Conservation (phyloP, 37 sponge, comb jelly and placozoan genomes). For the Spongilla lacustris region DNA sequence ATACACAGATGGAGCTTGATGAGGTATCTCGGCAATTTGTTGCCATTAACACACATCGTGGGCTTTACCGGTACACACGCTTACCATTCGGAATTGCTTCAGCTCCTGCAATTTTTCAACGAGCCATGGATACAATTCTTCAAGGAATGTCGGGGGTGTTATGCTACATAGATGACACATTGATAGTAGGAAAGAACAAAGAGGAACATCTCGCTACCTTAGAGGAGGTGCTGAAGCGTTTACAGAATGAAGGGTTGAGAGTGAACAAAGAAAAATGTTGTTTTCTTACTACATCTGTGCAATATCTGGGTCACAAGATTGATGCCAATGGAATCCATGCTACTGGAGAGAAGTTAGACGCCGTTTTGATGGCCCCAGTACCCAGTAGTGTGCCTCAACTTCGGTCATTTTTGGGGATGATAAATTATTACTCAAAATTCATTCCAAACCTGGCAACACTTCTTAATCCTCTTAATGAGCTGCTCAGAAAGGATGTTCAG, state of each 20-base stretch:
- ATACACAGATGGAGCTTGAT: background rate
- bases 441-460: conserved; percentile 37
- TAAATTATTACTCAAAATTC: conserved; percentile 43
- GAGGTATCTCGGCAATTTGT: background rate
- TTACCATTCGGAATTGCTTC: conserved; percentile 21
- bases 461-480: conserved; percentile 15
- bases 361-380: conserved; percentile 24
- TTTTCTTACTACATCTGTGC: conserved; percentile 17
- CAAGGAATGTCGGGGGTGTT: conserved; percentile 30
- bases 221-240: conserved; percentile 19
- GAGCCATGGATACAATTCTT: conserved; percentile 48
- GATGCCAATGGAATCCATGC: conserved; percentile 22
- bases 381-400: conserved; percentile 30
- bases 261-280: conserved; percentile 32
- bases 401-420: conserved; percentile 44
- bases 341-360: conserved; percentile 25
- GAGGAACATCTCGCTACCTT: conserved; percentile 13
- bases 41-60: conserved; percentile 17
- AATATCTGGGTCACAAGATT: conserved; percentile 46
- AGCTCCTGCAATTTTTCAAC: conserved; percentile 26
- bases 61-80: conserved; percentile 23
- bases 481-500: background rate
- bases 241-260: conserved; percentile 20
- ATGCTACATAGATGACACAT: conserved; percentile 35
- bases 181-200: background rate